Evolutionary conservation across 64 coral and sea anemone genomes (phyloP).

Genomic region (Dendronephthya gigantea): DNA sequence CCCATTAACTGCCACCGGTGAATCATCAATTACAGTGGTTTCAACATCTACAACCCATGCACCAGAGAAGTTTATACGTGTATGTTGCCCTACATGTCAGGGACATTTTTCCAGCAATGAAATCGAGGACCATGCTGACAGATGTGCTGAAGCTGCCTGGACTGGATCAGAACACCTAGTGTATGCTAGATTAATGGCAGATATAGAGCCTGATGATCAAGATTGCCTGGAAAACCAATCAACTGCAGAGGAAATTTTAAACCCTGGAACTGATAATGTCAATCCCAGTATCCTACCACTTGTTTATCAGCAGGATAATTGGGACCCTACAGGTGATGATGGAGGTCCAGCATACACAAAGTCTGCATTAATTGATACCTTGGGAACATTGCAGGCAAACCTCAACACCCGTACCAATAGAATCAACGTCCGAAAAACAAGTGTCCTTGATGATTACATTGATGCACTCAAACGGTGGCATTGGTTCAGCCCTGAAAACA

Average conservation of each 20-base stretch:
- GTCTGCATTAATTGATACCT: too few relatives aligned
- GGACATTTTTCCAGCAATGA: neutral
- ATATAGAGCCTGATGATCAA: neutral
- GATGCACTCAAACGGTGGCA: neutral
- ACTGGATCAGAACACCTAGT: neutral
- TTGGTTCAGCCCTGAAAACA: neutral
- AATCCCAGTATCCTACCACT: too few relatives aligned
- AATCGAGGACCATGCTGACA: neutral
- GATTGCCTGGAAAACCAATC: neutral
- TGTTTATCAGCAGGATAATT: too few relatives aligned
- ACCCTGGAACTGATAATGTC: neutral
- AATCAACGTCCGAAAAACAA: neutral
- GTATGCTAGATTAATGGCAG: neutral
- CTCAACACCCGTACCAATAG: neutral
- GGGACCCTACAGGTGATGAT: too few relatives aligned
- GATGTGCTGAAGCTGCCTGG: neutral
- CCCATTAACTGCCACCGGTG: neutral
- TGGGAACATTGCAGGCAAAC: neutral
- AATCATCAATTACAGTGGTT: neutral
- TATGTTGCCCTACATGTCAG: neutral
- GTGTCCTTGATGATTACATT: neutral
- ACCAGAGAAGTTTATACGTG: too few relatives aligned
- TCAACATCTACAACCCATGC: neutral
- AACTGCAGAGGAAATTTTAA: neutral
- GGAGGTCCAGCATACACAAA: too few relatives aligned